These are phyloP conservation scores for Ictalurus punctatus DNA, from an alignment of 2,113 vertebrate species.

Conservation along the genomic window DNA sequence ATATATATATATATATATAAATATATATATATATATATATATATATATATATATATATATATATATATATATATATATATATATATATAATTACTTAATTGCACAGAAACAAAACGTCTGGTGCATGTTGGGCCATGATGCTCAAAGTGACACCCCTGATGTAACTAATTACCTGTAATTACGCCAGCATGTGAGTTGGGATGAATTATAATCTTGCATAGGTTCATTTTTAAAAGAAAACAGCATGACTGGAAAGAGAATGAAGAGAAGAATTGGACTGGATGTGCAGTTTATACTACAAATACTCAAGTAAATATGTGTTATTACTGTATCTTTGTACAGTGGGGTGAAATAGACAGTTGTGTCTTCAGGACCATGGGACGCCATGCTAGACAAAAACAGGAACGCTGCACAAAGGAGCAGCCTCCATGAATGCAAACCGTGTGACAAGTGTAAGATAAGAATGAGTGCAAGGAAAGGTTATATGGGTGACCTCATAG, in stretches of 20 bases:
- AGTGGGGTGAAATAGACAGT: background rate
- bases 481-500: slow-evolving; percentile 4
- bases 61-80: too few relatives aligned
- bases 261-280: background rate
- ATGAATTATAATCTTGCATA: background rate
- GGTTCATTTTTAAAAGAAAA: background rate
- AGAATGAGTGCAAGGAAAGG: background rate
- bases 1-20: background rate
- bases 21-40: too few relatives aligned
- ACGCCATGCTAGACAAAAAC: background rate
- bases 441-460: background rate
- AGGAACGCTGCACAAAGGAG: background rate
- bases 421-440: background rate
- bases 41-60: too few relatives aligned
- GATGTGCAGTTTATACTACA: background rate
- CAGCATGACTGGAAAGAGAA: background rate
- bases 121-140: background rate
- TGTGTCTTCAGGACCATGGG: background rate
- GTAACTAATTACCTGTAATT: background rate
- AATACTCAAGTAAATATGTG: background rate
- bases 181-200: background rate
- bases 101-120: background rate
- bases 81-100: background rate
- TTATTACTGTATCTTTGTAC: background rate
- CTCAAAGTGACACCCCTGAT: background rate